Conservation (phyloP, 2,113 vertebrate genomes). For the Callipepla squamata region DNA sequence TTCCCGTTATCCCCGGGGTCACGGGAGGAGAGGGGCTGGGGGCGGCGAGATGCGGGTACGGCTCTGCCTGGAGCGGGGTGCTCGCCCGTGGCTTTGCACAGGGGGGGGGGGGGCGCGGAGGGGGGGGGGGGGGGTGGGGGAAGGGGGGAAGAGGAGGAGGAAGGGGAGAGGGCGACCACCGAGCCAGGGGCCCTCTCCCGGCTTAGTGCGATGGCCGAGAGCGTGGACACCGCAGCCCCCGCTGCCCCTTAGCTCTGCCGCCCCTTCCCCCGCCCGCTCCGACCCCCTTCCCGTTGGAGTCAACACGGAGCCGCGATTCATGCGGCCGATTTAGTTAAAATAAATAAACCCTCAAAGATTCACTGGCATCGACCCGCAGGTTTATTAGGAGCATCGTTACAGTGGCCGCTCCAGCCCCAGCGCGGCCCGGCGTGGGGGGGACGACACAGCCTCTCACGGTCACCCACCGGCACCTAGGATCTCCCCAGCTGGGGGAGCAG, state of each 20-base stretch:
- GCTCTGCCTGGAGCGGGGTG: too few species aligned
- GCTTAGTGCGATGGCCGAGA: background rate
- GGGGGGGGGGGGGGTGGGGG: too few species aligned
- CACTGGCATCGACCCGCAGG: conserved; percentile 36
- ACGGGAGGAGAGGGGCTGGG: background rate
- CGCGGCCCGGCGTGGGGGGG: background rate
- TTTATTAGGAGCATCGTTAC: conserved; percentile 36
- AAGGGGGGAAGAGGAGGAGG: background rate
- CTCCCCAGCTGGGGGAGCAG: background rate
- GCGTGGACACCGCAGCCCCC: too few species aligned
- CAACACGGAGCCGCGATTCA: conserved; percentile 40
- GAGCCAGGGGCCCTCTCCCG: background rate
- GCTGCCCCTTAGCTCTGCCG: background rate
- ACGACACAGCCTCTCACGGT: background rate
- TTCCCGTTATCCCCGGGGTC: background rate
- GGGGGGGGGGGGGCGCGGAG: too few species aligned
- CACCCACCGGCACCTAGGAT: too few species aligned
- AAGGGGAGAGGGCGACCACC: background rate
- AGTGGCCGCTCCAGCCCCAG: background rate
- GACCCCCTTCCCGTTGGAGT: background rate
- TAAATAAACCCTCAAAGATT: conserved; percentile 38
- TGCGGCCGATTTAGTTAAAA: conserved; percentile 43
- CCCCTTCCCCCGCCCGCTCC: background rate
- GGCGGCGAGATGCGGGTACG: too few species aligned
- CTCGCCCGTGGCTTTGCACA: too few species aligned